Base-by-base conservation (phyloP, 2,797 vertebrate species). In the Neosilurus hyrtlii region DNA sequence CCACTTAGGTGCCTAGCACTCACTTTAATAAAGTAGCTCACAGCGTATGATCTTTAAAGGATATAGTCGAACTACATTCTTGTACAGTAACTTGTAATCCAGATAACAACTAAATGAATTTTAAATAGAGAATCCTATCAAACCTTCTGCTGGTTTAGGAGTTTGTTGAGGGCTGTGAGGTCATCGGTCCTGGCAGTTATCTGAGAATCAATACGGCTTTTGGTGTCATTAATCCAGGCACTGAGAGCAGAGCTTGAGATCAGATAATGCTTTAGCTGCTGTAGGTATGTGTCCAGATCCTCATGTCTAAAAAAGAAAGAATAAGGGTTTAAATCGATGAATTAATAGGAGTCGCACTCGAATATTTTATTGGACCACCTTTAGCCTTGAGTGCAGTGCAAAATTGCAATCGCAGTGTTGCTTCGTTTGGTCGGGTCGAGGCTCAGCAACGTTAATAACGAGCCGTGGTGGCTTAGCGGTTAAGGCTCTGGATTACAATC, bases 111-210 rank as follows among this genome's bases (percentile, higher is more conserved):
- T 8, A 43, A 43, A 43, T 43, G 30, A 30, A 30, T 56, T 56
- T 30, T 54, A 24, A 71, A 56, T 6, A n/a, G 3, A 37, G 26
- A 59, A 76, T 4, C 37, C 0, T 62, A 15, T 78, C 54, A 66
- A 87, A 99, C 98, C 96, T 97, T 99, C 90, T 99, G 97, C 20
- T 95, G 94, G 84, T 92, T 93, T 4, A 98, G 90, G 4, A 94
- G 95, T 79, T 95, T 91, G 83, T 91, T 90, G 86, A 99, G 92
- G 0, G 90, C 88, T 51, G 91, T 90, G 83, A 94, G 88, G 87
- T 92, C 95, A 0, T 94, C 92, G 5, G 96, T 93, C 84, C 96
- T 97, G 77, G 91, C 84, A 65, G 94, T 89, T 89, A 96, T 96
- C 2, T 98, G 92, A 10, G 89, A 3, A 20, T 97, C 96, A 87